Evolutionary conservation across 2,113 vertebrate genomes (phyloP).

Genomic region (Eurypyga helias): DNA sequence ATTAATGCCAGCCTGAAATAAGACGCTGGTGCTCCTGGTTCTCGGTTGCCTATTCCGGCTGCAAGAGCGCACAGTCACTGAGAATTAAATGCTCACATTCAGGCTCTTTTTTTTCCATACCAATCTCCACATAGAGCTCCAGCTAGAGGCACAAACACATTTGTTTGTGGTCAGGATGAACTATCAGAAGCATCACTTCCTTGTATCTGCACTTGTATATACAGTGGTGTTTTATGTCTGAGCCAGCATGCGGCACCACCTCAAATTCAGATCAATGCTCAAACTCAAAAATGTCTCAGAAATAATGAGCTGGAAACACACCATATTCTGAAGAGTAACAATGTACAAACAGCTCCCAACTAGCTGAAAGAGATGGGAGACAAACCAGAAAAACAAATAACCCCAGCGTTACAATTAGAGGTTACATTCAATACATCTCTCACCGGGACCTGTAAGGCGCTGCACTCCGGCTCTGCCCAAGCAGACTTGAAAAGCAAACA

Average conservation of each 20-base stretch:
- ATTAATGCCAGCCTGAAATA: not conserved
- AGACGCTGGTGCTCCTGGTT: not conserved
- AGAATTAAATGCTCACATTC: not conserved
- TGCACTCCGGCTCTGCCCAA: not conserved
- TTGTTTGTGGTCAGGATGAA: not conserved
- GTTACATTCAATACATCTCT: not conserved
- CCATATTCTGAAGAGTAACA: not conserved
- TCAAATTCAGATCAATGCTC: not conserved
- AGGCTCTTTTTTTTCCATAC: not conserved
- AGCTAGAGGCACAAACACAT: not conserved
- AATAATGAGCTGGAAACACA: conserved; percentile 45
- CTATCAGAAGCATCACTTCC: not conserved
- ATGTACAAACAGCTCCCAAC: not conserved
- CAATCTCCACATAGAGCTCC: not conserved
- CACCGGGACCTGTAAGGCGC: not conserved
- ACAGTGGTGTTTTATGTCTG: not conserved
- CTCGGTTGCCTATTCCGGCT: not conserved
- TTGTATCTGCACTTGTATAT: not conserved
- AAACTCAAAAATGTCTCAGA: not conserved
- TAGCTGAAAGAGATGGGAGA: not conserved
- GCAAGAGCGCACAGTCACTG: not conserved
- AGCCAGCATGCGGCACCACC: not conserved
- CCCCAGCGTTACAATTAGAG: not conserved
- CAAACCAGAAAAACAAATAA: not conserved
- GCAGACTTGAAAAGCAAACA: conserved; percentile 9